Evolutionary conservation across 2,797 vertebrate genomes (phyloP), one percentile per base, ranked within the genome.

Genomic region (Masticophis lateralis): DNA sequence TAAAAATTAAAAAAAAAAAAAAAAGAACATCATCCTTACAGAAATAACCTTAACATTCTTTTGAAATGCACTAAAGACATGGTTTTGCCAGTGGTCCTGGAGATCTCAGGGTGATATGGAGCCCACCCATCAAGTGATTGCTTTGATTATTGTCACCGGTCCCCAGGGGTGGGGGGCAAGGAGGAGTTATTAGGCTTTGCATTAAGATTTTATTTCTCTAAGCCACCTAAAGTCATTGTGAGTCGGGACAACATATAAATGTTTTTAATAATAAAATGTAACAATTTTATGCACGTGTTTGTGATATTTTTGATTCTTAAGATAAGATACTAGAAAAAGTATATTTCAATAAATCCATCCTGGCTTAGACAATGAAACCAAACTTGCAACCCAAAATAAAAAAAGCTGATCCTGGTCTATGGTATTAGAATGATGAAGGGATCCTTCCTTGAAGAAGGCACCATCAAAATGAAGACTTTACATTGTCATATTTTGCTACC

Each of bases 111-210:
- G 66, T 69, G n/a, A 7, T 32, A 69, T 32, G 66, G n/a, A 69
- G 63, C 28, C 63, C 13, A 69, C 28, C 63, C 13, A 69, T 32
- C 63, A 2, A 16, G 14, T 32, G 13, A 28, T 69, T 69, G 28
- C 28, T 32, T 69, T 32, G 28, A 69, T 69, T 32, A 13, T 16
- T 69, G n/a, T 69, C 13, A 69, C 66, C 1, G 5, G 63, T 56
- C 13, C 1, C 47, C 37, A 2, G 3, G 27, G 4, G 27, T 1
- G 13, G 28, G 3, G 25, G 25, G 2, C 2, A 2, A n/a, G 13
- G 51, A 10, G 51, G 51, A 10, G 51, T 1, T 63, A 63, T 32
- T 69, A 69, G 66, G 66, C n/a, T 69, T 66, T 16, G 28, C 14
- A 13, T 66, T 66, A 13, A n/a, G 12, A 5, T 66, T 66, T n/a